Percentiles rank a stretch among this genome's conserved stretches.
These are phyloP conservation scores for Dioctria rufipes DNA, from an alignment of 2,888 invertebrate genomes.

Conservation along the genomic window DNA sequence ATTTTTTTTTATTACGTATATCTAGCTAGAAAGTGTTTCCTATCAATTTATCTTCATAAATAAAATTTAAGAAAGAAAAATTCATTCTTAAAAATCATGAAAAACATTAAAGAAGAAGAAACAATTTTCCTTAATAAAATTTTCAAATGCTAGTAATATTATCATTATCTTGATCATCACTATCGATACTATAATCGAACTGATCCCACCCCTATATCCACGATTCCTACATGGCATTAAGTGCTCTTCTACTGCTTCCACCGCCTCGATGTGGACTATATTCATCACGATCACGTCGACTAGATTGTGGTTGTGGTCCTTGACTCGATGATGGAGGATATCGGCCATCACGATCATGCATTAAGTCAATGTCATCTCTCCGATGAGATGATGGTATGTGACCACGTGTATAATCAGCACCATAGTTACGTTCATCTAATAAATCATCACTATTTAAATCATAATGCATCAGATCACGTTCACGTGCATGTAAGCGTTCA, in stretches of 20 bases:
- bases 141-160: slow-evolving; percentile 67
- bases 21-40: slow-evolving; percentile 51
- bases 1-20: slow-evolving; percentile 30
- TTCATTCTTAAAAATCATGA: not conserved
- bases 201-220: slow-evolving; percentile 73
- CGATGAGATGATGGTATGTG: slow-evolving; percentile 62
- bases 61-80: slow-evolving; percentile 3
- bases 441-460: slow-evolving; percentile 71
- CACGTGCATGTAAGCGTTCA: slow-evolving; percentile 69
- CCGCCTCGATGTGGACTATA: slow-evolving; percentile 72
- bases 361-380: slow-evolving; percentile 67
- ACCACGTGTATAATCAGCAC: slow-evolving; percentile 65
- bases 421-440: slow-evolving; percentile 69
- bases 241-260: slow-evolving; percentile 72
- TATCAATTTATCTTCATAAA: slow-evolving; percentile 14
- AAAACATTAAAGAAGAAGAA: slow-evolving; percentile 48
- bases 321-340: slow-evolving; percentile 60
- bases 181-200: slow-evolving; percentile 66
- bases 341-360: slow-evolving; percentile 67
- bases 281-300: slow-evolving; percentile 67
- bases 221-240: slow-evolving; percentile 73
- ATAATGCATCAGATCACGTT: slow-evolving; percentile 71
- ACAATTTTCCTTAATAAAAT: slow-evolving; percentile 71
- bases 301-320: slow-evolving; percentile 65
- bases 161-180: slow-evolving; percentile 65